Percentiles rank a stretch among this genome's conserved stretches.
phyloP scores from a whole-genome alignment of 2,888 invertebrate species.

The Drosophila imparisetae region DNA sequence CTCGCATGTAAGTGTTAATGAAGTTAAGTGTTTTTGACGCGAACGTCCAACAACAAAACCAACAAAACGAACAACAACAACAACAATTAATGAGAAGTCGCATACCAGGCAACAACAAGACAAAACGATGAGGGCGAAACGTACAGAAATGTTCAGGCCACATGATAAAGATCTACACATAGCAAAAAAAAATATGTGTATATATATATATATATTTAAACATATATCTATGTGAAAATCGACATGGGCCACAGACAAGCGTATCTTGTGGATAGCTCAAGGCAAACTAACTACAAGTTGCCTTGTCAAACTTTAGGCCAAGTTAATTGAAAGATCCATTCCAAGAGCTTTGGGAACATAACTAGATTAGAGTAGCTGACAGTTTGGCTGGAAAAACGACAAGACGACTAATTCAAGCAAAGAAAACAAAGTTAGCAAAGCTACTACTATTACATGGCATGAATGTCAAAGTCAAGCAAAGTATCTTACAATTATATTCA shows the following conservation, averaged over 20 bases:
- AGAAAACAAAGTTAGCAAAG: background rate
- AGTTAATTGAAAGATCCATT: conserved; percentile 50
- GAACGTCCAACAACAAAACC: conserved; percentile 51
- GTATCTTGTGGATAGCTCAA: conserved; percentile 34
- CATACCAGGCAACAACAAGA: conserved; percentile 56
- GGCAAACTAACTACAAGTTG: conserved; percentile 40
- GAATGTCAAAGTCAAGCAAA: background rate
- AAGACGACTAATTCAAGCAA: background rate
- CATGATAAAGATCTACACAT: conserved; percentile 71
- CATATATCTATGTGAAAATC: conserved; percentile 16
- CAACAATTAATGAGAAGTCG: conserved; percentile 74
- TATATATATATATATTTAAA: conserved; percentile 5
- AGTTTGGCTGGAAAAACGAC: conserved; percentile 3
- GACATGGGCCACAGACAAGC: conserved; percentile 43
- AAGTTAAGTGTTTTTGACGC: conserved; percentile 78
- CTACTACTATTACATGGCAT: background rate
- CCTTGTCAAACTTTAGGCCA: conserved; percentile 45
- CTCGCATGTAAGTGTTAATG: conserved; percentile 79
- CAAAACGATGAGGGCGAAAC: conserved; percentile 46
- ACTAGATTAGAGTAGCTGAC: conserved; percentile 28
- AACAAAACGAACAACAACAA: conserved; percentile 40
- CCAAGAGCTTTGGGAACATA: conserved; percentile 25
- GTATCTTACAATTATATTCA: background rate
- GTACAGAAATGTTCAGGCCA: conserved; percentile 62
- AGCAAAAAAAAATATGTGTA: conserved; percentile 46